Base-by-base conservation (phyloP, 2,888 invertebrate species). In the Ptilodon capucinus region DNA sequence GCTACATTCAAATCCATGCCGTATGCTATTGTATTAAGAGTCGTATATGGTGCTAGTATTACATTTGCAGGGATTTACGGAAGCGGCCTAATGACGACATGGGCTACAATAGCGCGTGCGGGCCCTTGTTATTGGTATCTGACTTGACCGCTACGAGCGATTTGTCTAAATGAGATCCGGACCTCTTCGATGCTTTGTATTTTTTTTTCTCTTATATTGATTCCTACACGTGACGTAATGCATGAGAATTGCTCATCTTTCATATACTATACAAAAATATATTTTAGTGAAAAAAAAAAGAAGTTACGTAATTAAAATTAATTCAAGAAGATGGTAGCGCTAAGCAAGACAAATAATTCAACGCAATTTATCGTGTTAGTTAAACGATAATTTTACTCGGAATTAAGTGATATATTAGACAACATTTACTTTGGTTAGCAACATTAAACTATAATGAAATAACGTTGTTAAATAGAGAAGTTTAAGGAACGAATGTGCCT, bases 141-240 rank as follows among this genome's bases (percentile, higher is more conserved):
- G 88, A 86, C 86, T 84, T 88, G 86, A 89, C 89, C 89, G 88
- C 88, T 86, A 88, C 86, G 79, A 86, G 82, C 87, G 88, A 90
- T 90, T 90, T 89, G 90, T 90, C 88, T 86, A 89, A 89, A 90
- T 88, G 88, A 90, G 88, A 88, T 88, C 89, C 90, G 89, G 86
- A 76, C 82, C 85, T 80, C 79, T 79, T 60, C 66, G 68, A 71
- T 66, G 81, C 84, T 85, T 86, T 86, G 86, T 88, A 57, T 65
- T 36, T 82, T 82, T 84, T 81, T 84, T 85, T 76, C 64, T 61
- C 11, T 17, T 67, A 67, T 60, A 59, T 65, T 62, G 57, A 58
- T 54, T 52, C 54, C 54, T 58, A 56, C 60, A 54, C 42, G 51
- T 64, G 73, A 76, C 62, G 57, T 64, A 68, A 65, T 64, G 57